These are phyloP conservation scores for Bombus turneri DNA, from an alignment of 1,140 invertebrate genomes.

Conservation along the genomic window DNA sequence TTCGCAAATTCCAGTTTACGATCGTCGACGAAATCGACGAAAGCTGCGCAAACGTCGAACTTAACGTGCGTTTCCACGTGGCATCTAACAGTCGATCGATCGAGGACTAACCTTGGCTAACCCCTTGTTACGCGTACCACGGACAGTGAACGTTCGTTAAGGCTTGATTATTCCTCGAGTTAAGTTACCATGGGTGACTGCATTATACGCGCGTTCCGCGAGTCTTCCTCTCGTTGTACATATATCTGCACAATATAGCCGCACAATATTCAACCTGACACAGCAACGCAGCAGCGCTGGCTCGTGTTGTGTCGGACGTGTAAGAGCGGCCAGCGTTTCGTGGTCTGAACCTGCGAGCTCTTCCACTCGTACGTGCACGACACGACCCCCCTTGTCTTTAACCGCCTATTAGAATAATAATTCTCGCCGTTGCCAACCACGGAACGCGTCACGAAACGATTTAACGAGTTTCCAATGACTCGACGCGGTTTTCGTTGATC, in stretches of 20 bases:
- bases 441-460: not conserved
- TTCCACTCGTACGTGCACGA: not conserved
- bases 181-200: constrained; percentile 35
- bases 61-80: not conserved
- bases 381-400: not conserved
- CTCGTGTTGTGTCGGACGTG: not conserved
- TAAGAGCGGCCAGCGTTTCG: too few relatives aligned
- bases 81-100: constrained; percentile 38
- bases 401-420: not conserved
- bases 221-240: not conserved
- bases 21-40: not conserved
- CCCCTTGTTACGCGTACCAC: constrained; percentile 50
- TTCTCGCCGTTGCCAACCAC: not conserved
- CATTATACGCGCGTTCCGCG: not conserved
- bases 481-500: too few relatives aligned
- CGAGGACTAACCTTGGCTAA: constrained; percentile 65
- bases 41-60: not conserved
- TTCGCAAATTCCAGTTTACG: not conserved
- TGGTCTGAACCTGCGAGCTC: not conserved
- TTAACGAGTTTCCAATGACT: not conserved
- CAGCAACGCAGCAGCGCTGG: not conserved
- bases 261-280: not conserved
- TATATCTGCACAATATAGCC: not conserved
- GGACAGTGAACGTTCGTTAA: constrained; percentile 57
- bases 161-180: constrained; percentile 65